These are phyloP conservation scores for Habrosyne pyritoides DNA, from an alignment of 2,888 invertebrate species.

Conservation along the genomic window DNA sequence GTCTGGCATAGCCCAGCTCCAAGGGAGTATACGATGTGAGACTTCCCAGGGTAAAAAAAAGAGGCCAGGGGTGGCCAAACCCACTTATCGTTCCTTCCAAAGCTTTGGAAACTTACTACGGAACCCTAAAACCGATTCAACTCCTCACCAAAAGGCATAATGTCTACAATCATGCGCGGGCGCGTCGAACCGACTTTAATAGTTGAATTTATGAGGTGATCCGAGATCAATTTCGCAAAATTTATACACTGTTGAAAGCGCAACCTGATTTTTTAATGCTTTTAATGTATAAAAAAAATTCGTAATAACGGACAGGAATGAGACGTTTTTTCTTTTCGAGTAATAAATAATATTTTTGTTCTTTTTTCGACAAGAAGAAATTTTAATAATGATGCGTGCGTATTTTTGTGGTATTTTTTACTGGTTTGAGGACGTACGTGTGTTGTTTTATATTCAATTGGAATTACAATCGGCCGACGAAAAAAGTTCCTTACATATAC, in stretches of 20 bases:
- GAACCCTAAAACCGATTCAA: slow-evolving; percentile 4
- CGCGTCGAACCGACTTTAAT: slow-evolving; percentile 36
- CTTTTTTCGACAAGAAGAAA: not conserved
- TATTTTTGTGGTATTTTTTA: not conserved
- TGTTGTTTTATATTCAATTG: too few relatives aligned
- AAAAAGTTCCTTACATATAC: too few relatives aligned
- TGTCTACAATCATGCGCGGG: slow-evolving; percentile 29
- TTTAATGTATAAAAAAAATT: slow-evolving; percentile 27
- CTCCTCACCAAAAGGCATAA: slow-evolving; percentile 29
- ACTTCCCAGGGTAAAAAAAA: too few relatives aligned
- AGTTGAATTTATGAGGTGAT: slow-evolving; percentile 60
- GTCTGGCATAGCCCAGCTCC: too few relatives aligned
- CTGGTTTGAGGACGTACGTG: not conserved
- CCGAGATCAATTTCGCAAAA: slow-evolving; percentile 58
- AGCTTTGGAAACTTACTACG: not conserved
- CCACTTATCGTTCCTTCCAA: not conserved
- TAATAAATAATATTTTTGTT: slow-evolving; percentile 5
- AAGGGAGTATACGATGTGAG: too few relatives aligned
- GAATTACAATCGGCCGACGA: too few relatives aligned
- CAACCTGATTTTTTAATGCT: slow-evolving; percentile 54
- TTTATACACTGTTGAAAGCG: slow-evolving; percentile 55
- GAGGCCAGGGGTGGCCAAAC: not conserved
- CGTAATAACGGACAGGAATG: slow-evolving; percentile 13
- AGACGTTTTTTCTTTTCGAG: slow-evolving; percentile 10
- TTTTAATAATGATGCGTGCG: not conserved